Conservation (phyloP, 2,888 invertebrate species). For the Philaethria dido region DNA sequence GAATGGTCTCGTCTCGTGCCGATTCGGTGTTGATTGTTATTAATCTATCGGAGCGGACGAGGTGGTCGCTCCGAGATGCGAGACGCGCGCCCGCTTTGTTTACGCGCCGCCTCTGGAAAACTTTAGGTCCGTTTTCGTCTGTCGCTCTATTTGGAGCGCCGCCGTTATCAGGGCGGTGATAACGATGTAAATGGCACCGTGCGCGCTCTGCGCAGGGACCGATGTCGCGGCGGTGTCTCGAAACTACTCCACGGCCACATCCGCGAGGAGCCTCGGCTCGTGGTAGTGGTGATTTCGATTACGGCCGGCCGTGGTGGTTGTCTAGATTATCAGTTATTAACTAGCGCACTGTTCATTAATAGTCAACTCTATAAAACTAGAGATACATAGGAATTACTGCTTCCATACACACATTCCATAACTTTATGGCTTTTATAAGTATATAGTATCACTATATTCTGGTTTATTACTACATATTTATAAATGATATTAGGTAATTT, state of each 20-base stretch:
- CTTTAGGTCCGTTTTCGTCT: conserved; percentile 53
- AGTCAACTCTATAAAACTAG: conserved; percentile 19
- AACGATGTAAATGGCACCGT: conserved; percentile 66
- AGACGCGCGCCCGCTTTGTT: conserved; percentile 34
- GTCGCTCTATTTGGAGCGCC: conserved; percentile 57
- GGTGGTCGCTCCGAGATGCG: conserved; percentile 35
- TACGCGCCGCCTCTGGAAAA: conserved; percentile 24
- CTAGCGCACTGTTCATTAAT: conserved; percentile 10
- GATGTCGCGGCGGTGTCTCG: conserved; percentile 52
- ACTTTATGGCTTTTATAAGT: conserved; percentile 7
- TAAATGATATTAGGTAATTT: conserved; percentile 16
- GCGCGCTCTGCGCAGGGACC: conserved; percentile 52
- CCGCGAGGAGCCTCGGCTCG: conserved; percentile 64
- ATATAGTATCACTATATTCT: background rate
- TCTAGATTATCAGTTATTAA: conserved; percentile 28
- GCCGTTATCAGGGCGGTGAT: conserved; percentile 73
- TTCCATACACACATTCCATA: background rate
- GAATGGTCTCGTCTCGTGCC: conserved; percentile 41
- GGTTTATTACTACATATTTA: conserved; percentile 5
- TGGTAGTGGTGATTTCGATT: conserved; percentile 54
- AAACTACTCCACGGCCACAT: conserved; percentile 73
- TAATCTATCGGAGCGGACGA: conserved; percentile 45
- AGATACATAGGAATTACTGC: background rate
- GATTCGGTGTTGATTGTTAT: conserved; percentile 48
- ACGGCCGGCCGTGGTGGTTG: conserved; percentile 41